These are phyloP conservation scores for Sipha flava DNA, from an alignment of 1,140 invertebrate species.

Conservation along the genomic window DNA sequence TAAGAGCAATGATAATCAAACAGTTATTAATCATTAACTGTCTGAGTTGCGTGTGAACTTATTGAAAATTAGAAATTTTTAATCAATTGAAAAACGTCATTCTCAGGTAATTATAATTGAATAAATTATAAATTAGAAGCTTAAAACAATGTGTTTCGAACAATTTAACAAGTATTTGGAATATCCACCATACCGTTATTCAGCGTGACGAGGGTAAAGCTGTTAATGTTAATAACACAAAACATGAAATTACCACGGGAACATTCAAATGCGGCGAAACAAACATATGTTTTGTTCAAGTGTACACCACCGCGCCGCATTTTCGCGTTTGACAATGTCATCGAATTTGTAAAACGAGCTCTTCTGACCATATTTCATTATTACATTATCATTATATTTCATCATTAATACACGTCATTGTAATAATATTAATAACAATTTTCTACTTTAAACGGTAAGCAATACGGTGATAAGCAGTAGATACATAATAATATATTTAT, in stretches of 20 bases:
- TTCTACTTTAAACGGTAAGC: no score
- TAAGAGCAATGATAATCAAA: no score
- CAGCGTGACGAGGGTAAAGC: neutral
- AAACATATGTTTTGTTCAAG: neutral
- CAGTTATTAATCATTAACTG: no score
- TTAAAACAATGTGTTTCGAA: neutral
- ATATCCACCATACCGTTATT: neutral
- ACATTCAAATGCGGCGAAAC: neutral
- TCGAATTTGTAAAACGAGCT: neutral
- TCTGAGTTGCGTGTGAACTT: no score
- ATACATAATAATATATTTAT: no score
- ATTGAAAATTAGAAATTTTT: no score
- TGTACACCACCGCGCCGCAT: no score
- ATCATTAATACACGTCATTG: no score
- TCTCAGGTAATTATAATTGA: neutral
- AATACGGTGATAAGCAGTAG: no score
- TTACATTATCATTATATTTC: no score
- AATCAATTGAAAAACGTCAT: neutral
- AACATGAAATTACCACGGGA: neutral
- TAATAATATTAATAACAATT: no score
- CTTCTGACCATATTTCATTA: no score
- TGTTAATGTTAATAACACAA: neutral
- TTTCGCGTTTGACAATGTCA: neutral
- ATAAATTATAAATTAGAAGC: neutral
- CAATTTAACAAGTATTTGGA: constrained; percentile 7